These are phyloP conservation scores for Euplexia lucipara DNA, from an alignment of 2,888 invertebrate genomes.

Conservation along the genomic window DNA sequence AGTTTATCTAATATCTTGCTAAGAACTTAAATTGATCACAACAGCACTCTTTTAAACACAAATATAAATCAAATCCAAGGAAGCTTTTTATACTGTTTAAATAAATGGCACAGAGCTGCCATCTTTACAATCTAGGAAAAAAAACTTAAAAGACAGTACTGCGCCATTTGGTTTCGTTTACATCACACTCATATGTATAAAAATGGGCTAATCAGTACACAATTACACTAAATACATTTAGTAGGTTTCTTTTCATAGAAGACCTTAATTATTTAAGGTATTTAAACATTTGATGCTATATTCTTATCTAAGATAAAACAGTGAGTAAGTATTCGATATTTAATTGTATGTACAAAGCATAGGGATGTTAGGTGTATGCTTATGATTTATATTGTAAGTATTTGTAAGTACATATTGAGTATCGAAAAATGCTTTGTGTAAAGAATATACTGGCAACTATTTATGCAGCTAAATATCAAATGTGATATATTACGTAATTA, in stretches of 20 bases:
- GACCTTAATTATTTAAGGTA: constrained; percentile 11
- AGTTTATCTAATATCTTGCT: constrained; percentile 41
- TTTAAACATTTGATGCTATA: constrained; percentile 44
- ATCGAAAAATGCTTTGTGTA: constrained; percentile 44
- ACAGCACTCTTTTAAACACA: constrained; percentile 39
- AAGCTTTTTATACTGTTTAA: constrained; percentile 2
- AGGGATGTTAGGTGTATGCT: constrained; percentile 8
- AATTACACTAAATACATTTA: constrained; percentile 15
- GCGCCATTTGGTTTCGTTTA: constrained; percentile 29
- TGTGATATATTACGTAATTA: constrained; percentile 17
- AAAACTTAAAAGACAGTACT: constrained; percentile 14
- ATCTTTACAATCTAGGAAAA: constrained; percentile 9
- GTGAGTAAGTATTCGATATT: constrained; percentile 42
- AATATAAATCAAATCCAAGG: constrained; percentile 34
- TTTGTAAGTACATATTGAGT: constrained; percentile 24
- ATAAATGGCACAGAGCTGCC: constrained; percentile 21
- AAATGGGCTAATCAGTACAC: constrained; percentile 29
- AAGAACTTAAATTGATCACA: constrained; percentile 51
- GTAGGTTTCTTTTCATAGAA: constrained; percentile 12
- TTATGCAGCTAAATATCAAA: constrained; percentile 41
- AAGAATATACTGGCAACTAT: constrained; percentile 41
- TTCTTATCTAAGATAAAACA: constrained; percentile 41
- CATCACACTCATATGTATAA: constrained; percentile 33
- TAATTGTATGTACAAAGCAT: constrained; percentile 41
- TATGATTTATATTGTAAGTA: constrained; percentile 15